These are phyloP conservation scores for Falcaria lacertinaria DNA, from an alignment of 2,888 invertebrate species.

Conservation along the genomic window DNA sequence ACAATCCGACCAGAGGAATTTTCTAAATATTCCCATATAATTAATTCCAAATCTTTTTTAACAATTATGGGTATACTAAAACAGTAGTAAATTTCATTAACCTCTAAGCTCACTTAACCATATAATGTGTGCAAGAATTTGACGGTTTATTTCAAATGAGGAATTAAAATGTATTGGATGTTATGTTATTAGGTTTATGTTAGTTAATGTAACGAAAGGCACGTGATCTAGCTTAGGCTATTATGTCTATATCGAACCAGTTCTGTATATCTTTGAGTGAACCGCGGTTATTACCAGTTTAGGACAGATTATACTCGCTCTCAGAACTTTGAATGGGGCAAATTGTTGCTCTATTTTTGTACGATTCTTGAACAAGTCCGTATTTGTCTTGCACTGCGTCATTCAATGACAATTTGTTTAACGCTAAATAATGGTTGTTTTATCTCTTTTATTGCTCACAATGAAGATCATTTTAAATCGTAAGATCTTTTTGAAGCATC, in stretches of 20 bases:
- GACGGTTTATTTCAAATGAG: too few relatives aligned
- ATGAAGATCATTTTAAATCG: neutral
- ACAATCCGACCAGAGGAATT: too few relatives aligned
- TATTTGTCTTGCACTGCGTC: neutral
- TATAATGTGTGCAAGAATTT: too few relatives aligned
- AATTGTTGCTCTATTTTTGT: neutral
- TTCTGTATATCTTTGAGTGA: conserved; percentile 11
- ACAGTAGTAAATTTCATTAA: too few relatives aligned
- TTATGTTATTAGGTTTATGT: too few relatives aligned
- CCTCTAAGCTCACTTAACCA: too few relatives aligned
- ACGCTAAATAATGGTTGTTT: neutral
- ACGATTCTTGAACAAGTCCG: neutral
- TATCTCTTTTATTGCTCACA: neutral
- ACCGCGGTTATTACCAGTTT: conserved; percentile 17
- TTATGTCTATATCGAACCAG: conserved; percentile 12
- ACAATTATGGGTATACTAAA: too few relatives aligned
- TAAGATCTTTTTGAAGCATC: too few relatives aligned
- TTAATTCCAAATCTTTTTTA: too few relatives aligned
- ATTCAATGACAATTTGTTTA: neutral
- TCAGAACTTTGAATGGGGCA: conserved; percentile 8
- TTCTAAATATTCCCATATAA: too few relatives aligned
- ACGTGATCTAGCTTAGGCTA: conserved; percentile 10
- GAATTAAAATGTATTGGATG: too few relatives aligned
- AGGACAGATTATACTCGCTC: conserved; percentile 14
- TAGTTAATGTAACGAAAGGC: neutral